phyloP scores from a whole-genome alignment of 2,797 vertebrate species.

The Tadarida brasiliensis region DNA sequence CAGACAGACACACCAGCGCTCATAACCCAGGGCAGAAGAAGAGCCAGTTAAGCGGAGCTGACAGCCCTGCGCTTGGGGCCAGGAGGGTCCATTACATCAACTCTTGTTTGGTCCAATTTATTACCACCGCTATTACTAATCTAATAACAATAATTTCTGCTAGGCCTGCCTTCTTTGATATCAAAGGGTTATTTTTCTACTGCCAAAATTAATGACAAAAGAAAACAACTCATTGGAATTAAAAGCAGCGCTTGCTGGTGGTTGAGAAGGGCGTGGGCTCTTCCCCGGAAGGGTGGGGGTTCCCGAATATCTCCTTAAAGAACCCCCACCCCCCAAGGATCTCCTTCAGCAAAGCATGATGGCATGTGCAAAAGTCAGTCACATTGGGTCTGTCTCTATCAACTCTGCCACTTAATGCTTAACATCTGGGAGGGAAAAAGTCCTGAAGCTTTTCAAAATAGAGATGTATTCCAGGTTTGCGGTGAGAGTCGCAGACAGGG shows the following conservation, averaged over 20 bases:
- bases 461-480: slow-evolving; percentile 12
- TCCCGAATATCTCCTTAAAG: slow-evolving; percentile 39
- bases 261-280: background rate
- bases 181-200: slow-evolving; percentile 71
- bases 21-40: background rate
- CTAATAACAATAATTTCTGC: slow-evolving; percentile 65
- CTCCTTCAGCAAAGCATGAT: background rate
- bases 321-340: background rate
- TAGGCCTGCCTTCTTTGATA: slow-evolving; percentile 58
- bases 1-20: background rate
- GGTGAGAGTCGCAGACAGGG: background rate
- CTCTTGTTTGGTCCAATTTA: slow-evolving; percentile 38
- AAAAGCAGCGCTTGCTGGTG: slow-evolving; percentile 51
- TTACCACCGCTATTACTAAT: slow-evolving; percentile 53
- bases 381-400: slow-evolving; percentile 24
- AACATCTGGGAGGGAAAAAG: slow-evolving; percentile 67
- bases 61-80: slow-evolving; percentile 24
- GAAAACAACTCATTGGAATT: slow-evolving; percentile 65
- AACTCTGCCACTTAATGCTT: slow-evolving; percentile 65
- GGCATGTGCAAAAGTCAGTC: slow-evolving; percentile 47
- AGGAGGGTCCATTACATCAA: slow-evolving; percentile 36
- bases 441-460: slow-evolving; percentile 49
- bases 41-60: background rate
- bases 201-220: slow-evolving; percentile 69
- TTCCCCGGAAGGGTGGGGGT: background rate